These are phyloP conservation scores for Nycticebus coucang DNA, from an alignment of 2,113 vertebrate species.

Conservation along the genomic window DNA sequence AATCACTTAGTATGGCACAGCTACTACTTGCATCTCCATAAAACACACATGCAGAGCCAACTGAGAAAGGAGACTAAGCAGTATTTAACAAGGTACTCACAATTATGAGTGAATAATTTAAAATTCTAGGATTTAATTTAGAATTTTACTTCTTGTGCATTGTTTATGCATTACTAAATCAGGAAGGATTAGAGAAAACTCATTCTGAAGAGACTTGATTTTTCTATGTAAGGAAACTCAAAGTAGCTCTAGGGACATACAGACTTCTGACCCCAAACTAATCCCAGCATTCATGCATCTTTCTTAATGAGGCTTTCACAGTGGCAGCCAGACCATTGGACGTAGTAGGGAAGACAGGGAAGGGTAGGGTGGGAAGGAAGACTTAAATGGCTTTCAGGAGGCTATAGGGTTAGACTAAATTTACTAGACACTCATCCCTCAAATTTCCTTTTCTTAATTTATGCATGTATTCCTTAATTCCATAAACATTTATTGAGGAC, in stretches of 20 bases:
- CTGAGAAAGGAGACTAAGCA: background rate
- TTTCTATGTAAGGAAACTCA: conserved; percentile 1
- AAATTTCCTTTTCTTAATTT: background rate
- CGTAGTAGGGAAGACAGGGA: too few relatives aligned
- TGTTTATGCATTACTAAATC: background rate
- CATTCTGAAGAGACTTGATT: background rate
- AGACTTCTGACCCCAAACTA: background rate
- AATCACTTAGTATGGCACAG: background rate
- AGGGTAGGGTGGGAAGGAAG: background rate
- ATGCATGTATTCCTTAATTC: background rate
- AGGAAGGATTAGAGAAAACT: conserved; percentile 31
- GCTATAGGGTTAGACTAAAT: background rate
- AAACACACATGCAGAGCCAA: background rate
- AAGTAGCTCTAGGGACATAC: background rate
- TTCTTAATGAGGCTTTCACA: background rate
- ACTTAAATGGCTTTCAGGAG: background rate
- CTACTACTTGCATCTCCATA: background rate
- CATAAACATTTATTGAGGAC: background rate
- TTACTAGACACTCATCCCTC: background rate
- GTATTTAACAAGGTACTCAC: background rate
- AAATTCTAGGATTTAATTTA: background rate
- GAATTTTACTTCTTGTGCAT: background rate
- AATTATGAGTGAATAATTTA: background rate
- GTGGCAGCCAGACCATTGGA: background rate
- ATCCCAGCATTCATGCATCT: background rate